Conservation (phyloP, 1,140 invertebrate species). For the Tetragnatha versicolor region DNA sequence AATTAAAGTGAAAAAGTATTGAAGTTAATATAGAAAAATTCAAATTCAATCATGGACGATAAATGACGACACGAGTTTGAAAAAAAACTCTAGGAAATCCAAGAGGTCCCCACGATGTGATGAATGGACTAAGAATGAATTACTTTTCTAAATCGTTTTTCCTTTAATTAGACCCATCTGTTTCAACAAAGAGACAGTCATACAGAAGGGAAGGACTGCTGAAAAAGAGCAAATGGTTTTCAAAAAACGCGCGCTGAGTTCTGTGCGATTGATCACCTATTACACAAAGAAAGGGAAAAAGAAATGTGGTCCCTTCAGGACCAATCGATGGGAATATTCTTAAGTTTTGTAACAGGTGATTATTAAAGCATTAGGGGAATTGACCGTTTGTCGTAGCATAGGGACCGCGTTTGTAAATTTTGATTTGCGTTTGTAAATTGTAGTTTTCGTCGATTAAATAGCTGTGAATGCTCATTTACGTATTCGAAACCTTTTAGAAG, state of each 20-base stretch:
- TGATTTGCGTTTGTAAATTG: no score
- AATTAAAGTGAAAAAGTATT: conserved; percentile 32
- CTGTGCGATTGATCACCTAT: conserved; percentile 41
- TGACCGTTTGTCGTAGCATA: no score
- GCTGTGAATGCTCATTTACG: no score
- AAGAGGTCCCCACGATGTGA: neutral
- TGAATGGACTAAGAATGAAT: conserved; percentile 46
- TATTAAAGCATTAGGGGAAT: conserved; percentile 6
- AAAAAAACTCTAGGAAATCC: conserved; percentile 19
- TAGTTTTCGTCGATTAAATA: no score
- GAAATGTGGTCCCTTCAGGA: neutral
- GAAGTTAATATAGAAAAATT: conserved; percentile 33
- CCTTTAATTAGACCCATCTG: conserved; percentile 53
- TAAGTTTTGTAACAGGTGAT: conserved; percentile 35
- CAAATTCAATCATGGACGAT: conserved; percentile 33
- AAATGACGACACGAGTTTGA: conserved; percentile 12
- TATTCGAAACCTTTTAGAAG: no score
- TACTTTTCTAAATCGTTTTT: conserved; percentile 51
- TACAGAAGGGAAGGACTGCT: neutral
- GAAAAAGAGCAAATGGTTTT: neutral
- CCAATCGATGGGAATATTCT: conserved; percentile 34
- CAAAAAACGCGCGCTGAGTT: neutral
- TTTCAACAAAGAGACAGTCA: conserved; percentile 53
- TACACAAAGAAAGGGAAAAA: conserved; percentile 20
- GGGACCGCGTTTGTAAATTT: no score